Evolutionary conservation across 2,888 invertebrate species (phyloP).

Genomic region (Micoletzkya japonica): DNA sequence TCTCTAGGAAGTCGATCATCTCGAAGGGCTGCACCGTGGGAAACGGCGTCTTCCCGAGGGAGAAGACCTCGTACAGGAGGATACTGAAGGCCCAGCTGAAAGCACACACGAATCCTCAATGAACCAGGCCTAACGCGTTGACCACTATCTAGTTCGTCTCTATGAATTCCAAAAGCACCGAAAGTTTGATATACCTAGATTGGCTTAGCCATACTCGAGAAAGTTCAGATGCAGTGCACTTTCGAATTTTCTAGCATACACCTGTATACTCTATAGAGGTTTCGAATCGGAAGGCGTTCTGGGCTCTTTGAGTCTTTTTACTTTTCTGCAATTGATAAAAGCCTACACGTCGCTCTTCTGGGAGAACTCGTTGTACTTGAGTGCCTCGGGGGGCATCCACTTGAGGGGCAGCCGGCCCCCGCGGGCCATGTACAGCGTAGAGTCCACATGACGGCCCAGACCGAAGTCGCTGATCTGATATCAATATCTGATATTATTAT

Average conservation of each 20-base stretch:
- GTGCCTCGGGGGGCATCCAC: conserved; percentile 55
- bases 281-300: no score
- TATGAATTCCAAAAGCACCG: no score
- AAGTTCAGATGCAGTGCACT: no score
- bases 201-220: no score
- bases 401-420: conserved; percentile 55
- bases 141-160: no score
- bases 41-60: conserved; percentile 38
- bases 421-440: conserved; percentile 50
- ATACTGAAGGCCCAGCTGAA: conserved; percentile 52
- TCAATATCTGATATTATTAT: no score
- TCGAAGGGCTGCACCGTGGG: conserved; percentile 46
- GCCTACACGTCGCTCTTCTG: conserved; percentile 49
- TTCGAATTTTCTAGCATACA: no score
- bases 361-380: conserved; percentile 51
- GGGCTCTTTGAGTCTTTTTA: no score
- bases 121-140: not conserved
- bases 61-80: conserved; percentile 51
- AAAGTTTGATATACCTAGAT: no score
- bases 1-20: conserved; percentile 44
- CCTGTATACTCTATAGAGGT: no score
- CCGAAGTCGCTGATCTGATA: conserved; percentile 55
- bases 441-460: conserved; percentile 50
- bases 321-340: not conserved
- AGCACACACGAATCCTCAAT: not conserved